phyloP scores from a whole-genome alignment of 2,797 vertebrate genomes.

The Crenuchus spilurus region DNA sequence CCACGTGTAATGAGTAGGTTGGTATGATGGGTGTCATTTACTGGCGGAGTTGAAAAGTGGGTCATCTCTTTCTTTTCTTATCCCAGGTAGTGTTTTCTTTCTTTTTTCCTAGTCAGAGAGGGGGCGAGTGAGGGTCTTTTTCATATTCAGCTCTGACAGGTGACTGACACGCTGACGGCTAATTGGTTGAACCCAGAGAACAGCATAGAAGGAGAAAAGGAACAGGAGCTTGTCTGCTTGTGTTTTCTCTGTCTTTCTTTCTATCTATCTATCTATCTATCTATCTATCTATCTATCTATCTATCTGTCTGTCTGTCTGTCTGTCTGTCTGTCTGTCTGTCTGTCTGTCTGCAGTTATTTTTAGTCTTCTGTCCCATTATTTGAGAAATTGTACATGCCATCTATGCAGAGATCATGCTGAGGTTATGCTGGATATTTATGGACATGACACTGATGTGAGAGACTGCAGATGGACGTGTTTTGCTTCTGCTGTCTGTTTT shows the following conservation, averaged over 20 bases:
- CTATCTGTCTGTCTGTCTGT: neutral
- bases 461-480: neutral
- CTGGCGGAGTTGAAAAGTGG: slow-evolving; percentile 58
- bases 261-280: neutral
- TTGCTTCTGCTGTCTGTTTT: neutral
- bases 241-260: neutral
- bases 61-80: slow-evolving; percentile 57
- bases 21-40: slow-evolving; percentile 44
- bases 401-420: neutral
- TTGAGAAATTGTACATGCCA: no score
- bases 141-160: slow-evolving; percentile 51
- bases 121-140: slow-evolving; percentile 6
- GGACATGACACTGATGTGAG: neutral
- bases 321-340: neutral
- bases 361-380: no score
- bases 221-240: neutral
- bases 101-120: slow-evolving; percentile 46
- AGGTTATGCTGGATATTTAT: neutral
- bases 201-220: neutral
- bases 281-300: no score
- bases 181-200: slow-evolving; percentile 33
- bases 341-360: slow-evolving; percentile 12
- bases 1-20: slow-evolving; percentile 57
- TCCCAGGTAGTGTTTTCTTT: slow-evolving; percentile 28
- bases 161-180: slow-evolving; percentile 62